A percentile compares a stretch with the other conserved stretches of the same genome.
Conservation (phyloP, 2,797 vertebrate genomes). For the Siniperca scherzeri region DNA sequence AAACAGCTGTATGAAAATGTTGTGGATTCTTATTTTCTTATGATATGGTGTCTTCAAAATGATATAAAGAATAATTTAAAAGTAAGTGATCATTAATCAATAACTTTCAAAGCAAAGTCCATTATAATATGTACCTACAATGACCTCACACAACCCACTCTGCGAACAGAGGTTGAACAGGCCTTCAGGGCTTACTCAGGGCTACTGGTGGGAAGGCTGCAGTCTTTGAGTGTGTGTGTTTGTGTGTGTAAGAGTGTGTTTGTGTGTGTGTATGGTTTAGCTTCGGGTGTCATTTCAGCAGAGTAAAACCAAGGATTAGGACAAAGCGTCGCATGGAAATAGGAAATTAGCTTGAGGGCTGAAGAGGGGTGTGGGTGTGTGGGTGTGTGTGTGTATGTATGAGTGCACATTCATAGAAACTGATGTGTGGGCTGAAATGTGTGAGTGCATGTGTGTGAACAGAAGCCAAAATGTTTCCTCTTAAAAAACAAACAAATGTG, state of each 20-base stretch:
- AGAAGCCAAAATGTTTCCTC: constrained; percentile 3
- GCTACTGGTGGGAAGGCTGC: constrained; percentile 56
- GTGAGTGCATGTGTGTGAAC: constrained; percentile 13
- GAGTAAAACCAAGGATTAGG: constrained; percentile 77
- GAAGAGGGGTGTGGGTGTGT: constrained; percentile 46
- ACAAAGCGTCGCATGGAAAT: constrained; percentile 79
- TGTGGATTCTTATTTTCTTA: not conserved
- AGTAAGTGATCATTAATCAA: not conserved
- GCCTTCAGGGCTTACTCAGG: constrained; percentile 32
- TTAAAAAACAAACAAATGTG: constrained; percentile 3
- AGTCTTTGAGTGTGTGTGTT: constrained; percentile 55
- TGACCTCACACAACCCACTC: constrained; percentile 38
- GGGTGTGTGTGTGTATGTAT: constrained; percentile 13
- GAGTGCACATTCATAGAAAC: not conserved
- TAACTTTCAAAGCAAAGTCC: not conserved
- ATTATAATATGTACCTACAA: constrained; percentile 6
- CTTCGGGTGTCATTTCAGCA: constrained; percentile 66
- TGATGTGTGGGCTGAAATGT: constrained; percentile 41
- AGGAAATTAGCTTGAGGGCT: constrained; percentile 78
- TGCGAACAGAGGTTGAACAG: constrained; percentile 36
- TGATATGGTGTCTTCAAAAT: not conserved
- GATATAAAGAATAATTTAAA: not conserved
- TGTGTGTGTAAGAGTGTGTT: constrained; percentile 60
- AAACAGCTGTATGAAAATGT: not conserved
- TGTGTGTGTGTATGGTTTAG: constrained; percentile 69